Evolutionary conservation across 2,888 invertebrate genomes (phyloP).

Genomic region (Volucella zonaria): DNA sequence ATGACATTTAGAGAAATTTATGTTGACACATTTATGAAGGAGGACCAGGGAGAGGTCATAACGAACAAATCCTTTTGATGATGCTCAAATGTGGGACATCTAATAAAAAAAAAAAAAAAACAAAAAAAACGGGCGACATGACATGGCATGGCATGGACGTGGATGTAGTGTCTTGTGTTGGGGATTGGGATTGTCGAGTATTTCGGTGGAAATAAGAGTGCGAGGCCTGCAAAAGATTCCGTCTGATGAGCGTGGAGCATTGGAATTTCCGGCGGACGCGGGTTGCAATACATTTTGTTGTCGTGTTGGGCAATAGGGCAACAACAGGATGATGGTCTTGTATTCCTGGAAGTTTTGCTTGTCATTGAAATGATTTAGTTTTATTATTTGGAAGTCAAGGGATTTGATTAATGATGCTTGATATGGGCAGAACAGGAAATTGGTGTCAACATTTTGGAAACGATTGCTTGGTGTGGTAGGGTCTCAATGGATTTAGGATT

Average conservation of each 20-base stretch:
- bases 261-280: slow-evolving; percentile 57
- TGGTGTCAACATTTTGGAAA: no score
- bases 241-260: slow-evolving; percentile 42
- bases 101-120: no score
- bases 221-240: background rate
- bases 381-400: no score
- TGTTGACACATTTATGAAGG: slow-evolving; percentile 64
- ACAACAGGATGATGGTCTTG: background rate
- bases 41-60: slow-evolving; percentile 1
- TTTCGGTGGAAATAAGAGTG: slow-evolving; percentile 30
- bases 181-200: background rate
- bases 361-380: background rate
- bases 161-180: background rate
- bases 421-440: no score
- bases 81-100: slow-evolving; percentile 48
- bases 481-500: no score
- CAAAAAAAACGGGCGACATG: background rate
- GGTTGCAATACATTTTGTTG: background rate
- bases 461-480: no score
- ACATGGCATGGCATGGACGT: background rate
- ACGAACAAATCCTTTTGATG: slow-evolving; percentile 30
- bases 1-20: slow-evolving; percentile 70
- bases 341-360: slow-evolving; percentile 33
- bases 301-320: background rate
- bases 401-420: no score